Evolutionary conservation across 2,888 invertebrate species (phyloP), one percentile per base, ranked within the genome.

Genomic region (Napeogenes sylphis): DNA sequence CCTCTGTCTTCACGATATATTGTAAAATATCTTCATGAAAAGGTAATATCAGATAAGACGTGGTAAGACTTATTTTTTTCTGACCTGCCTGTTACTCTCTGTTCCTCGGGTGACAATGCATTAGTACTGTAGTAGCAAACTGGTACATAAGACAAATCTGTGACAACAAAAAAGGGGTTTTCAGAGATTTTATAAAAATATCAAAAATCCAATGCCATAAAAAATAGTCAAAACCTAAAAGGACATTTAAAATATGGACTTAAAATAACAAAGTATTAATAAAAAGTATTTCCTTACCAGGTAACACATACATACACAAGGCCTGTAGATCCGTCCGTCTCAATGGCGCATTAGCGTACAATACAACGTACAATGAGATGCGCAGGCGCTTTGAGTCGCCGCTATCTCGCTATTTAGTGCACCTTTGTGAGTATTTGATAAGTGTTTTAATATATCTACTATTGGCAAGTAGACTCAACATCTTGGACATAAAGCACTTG

Each of bases 331-430:
- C 64, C 59, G 64, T 67, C 70, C 68, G 61, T 78, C 73, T 70
- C 65, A 76, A 78, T 76, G 72, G 75, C 73, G 76, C 79, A 83
- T 83, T 83, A 82, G 79, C 84, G 77, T 82, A 83, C 82, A 83
- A 83, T 82, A 83, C 82, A 83, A 83, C 82, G 79, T 78, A 75
- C 73, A 72, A 64, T 77, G 78, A 71, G 73, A 68, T 60, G 38
- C 66, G 21, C 21, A 21, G 21, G 58, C 69, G 69, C 70, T 73
- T 75, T 69, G 66, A 66, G 66, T 60, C 66, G 66, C 68, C 69
- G 69, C 66, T 58, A 66, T 62, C 62, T 55, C 46, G 33, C 59
- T 58, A 58, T 59, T 61, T 59, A 61, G 61, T 64, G 51, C 51
- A 51, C 10, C 51, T 30, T 51, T 51, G 51, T 51, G 51, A 51